A percentile compares a stretch with the other conserved stretches of the same genome.
phyloP scores from a whole-genome alignment of 2,797 vertebrate species.

The Hozukius guyotensis region DNA sequence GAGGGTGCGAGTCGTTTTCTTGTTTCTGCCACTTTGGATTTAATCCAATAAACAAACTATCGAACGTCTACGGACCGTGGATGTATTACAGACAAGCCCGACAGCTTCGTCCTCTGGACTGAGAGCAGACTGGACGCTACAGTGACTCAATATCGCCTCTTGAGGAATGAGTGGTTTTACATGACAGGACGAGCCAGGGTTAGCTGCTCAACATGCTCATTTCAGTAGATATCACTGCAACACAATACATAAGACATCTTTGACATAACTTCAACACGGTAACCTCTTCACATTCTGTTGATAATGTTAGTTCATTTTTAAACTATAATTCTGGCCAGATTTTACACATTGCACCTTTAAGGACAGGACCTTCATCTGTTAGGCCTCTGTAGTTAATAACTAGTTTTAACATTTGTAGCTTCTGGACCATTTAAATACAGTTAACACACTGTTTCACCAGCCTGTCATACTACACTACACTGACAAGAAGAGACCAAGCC shows the following conservation, averaged over 20 bases:
- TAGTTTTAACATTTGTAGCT: neutral
- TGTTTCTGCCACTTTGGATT: neutral
- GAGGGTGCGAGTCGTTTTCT: too few relatives aligned
- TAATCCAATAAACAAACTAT: neutral
- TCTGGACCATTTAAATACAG: neutral
- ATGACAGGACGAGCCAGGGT: neutral
- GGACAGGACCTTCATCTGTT: neutral
- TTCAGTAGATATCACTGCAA: neutral
- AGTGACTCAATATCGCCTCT: neutral
- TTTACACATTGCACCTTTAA: neutral
- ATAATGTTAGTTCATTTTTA: neutral
- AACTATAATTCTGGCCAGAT: neutral
- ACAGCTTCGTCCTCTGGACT: neutral
- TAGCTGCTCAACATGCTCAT: neutral
- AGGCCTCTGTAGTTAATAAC: neutral
- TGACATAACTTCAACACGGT: neutral
- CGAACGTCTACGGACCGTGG: accelerated
- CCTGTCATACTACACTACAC: neutral
- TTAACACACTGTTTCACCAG: neutral
- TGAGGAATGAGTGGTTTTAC: neutral
- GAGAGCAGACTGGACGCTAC: neutral
- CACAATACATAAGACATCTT: neutral
- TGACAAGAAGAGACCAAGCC: neutral
- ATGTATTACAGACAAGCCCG: neutral
- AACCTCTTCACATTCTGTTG: neutral